Evolutionary conservation across 2,113 vertebrate genomes (phyloP), one percentile per base, ranked within the genome.

Genomic region (Fregata magnificens): DNA sequence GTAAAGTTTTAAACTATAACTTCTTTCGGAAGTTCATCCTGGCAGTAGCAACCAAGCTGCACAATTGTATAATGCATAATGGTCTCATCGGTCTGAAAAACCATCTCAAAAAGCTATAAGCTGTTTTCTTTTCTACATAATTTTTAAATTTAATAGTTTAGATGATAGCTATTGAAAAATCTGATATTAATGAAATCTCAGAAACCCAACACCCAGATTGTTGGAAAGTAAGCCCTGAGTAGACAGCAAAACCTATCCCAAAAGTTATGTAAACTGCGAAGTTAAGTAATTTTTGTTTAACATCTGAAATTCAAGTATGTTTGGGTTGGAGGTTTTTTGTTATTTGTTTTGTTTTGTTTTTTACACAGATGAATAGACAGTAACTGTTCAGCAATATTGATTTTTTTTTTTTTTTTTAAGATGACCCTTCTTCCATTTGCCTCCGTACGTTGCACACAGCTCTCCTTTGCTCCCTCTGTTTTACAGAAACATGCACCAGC

Each of bases 1-100:
- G 94, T 82, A 94, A 88, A 95, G 93, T 96, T 98, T 93, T 97
- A 96, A 97, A 97, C 89, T 97, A 50, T 86, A 94, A 66, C 74
- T 89, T 31, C 17, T 63, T 96, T 97, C 25, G 11, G 71, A 77
- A 89, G 73, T 95, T 97, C 67, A 84, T 95, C 92, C 69, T 90
- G 80, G 80, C 76, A 86, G 53, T 77, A 82, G 88, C 77, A 70
- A 87, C 66, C 63, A 94, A 95, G 63, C 74, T 95, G 28, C 45
- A 69, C 17, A 56, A 49, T 44, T 79, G 7, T 12, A 17, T 45
- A 44, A 28, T 53, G 36, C 20, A 2, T 44, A 66, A 96, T 69
- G 87, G 63, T 36, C 92, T 83, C 62, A 69, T 85, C 49, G 86
- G 73, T 62, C 62, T 58, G 61, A 76, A 84, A 91, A 70, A 18